phyloP scores from a whole-genome alignment of 2,113 vertebrate species.

The Glaucidium brasilianum region DNA sequence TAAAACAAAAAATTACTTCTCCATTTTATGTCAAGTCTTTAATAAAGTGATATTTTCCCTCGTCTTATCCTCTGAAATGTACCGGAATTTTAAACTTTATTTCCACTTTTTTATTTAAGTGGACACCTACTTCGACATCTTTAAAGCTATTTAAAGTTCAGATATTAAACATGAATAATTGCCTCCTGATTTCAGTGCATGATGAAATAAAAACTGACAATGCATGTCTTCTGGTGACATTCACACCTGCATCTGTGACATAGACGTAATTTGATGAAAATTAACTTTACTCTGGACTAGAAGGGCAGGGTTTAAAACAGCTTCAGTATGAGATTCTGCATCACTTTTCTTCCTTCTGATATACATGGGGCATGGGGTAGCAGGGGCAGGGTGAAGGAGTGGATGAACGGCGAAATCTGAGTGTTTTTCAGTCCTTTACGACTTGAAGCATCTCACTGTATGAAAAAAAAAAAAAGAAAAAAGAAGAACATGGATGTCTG shows the following conservation, averaged over 20 bases:
- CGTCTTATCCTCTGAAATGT: neutral
- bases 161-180: conserved; percentile 51
- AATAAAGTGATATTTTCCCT: neutral
- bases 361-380: too few relatives aligned
- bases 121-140: conserved; percentile 31
- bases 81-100: conserved; percentile 28
- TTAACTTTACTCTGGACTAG: conserved; percentile 18
- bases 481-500: neutral
- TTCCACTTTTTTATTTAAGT: conserved; percentile 31
- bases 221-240: conserved; percentile 29
- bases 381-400: neutral
- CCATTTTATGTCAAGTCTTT: neutral
- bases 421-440: neutral
- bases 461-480: neutral
- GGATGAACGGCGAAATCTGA: neutral
- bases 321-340: neutral
- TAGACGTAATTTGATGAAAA: conserved; percentile 35
- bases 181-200: conserved; percentile 1
- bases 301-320: neutral
- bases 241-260: conserved; percentile 35
- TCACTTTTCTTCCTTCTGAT: neutral
- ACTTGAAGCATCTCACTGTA: neutral
- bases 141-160: conserved; percentile 43
- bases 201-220: conserved; percentile 52
- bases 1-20: conserved; percentile 23